Evolutionary conservation across 2,888 invertebrate species (phyloP).

Genomic region (Megamerina dolium): DNA sequence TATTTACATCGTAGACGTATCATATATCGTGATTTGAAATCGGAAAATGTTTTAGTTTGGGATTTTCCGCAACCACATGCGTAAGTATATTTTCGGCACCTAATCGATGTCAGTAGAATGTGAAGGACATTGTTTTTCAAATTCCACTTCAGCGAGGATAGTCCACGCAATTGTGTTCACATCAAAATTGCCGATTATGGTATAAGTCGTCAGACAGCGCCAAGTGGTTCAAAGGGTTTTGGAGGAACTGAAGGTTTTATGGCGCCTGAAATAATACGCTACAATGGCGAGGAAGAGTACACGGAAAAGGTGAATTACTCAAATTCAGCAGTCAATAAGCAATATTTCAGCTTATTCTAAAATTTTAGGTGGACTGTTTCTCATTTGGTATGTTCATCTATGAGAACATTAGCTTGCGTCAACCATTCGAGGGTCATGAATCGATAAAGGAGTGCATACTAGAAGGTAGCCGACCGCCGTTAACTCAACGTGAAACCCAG

Average conservation of each 20-base stretch:
- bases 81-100: conserved; percentile 39
- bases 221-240: conserved; percentile 92
- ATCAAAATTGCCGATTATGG: conserved; percentile 97
- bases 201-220: conserved; percentile 80
- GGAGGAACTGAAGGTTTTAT: conserved; percentile 99
- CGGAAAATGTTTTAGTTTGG: conserved; percentile 99
- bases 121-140: too few species aligned
- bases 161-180: conserved; percentile 65
- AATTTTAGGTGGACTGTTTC: conserved; percentile 83
- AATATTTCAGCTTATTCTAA: too few species aligned
- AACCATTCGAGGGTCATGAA: conserved; percentile 94
- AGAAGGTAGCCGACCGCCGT: conserved; percentile 86
- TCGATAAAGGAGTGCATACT: conserved; percentile 94
- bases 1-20: conserved; percentile 90
- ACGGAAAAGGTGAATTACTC: conserved; percentile 78
- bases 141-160: conserved; percentile 53
- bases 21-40: conserved; percentile 75
- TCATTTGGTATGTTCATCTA: conserved; percentile 99
- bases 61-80: conserved; percentile 71
- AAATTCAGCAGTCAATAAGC: too few species aligned
- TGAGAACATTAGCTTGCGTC: conserved; percentile 85
- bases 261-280: conserved; percentile 98
- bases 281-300: conserved; percentile 98
- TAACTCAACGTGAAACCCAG: conserved; percentile 75
- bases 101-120: background rate